These are phyloP conservation scores for Ylistrum balloti DNA, from an alignment of 1,140 invertebrate species.

Conservation along the genomic window DNA sequence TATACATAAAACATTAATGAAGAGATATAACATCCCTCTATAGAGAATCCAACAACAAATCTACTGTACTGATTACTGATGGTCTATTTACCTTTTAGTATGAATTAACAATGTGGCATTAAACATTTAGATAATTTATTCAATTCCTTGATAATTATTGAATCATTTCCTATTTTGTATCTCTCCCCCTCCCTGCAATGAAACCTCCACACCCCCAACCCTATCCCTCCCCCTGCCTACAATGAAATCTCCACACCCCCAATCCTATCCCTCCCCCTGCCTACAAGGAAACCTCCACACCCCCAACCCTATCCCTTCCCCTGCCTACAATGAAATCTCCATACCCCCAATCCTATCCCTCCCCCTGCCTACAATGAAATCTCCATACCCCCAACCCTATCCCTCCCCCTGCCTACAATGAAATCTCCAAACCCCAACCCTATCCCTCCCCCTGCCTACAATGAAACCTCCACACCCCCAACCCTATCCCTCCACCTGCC, in stretches of 20 bases:
- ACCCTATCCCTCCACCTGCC: background rate
- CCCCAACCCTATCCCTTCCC: background rate
- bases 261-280: background rate
- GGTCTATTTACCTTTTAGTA: no score
- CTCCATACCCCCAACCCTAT: background rate
- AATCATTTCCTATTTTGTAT: no score
- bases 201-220: background rate
- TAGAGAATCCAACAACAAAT: background rate
- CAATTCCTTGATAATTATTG: no score
- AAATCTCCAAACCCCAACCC: no score
- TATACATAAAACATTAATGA: background rate
- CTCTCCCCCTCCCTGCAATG: background rate
- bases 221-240: background rate
- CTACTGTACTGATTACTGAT: background rate
- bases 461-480: background rate
- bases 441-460: background rate
- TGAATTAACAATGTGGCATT: slow-evolving; percentile 9
- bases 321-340: no score
- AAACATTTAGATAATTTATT: no score
- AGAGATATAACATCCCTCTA: background rate
- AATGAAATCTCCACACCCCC: background rate
- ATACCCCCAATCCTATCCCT: background rate
- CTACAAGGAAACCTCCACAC: background rate
- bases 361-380: no score
- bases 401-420: no score